phyloP scores from a whole-genome alignment of 2,113 vertebrate genomes.

The Donacobius atricapilla region DNA sequence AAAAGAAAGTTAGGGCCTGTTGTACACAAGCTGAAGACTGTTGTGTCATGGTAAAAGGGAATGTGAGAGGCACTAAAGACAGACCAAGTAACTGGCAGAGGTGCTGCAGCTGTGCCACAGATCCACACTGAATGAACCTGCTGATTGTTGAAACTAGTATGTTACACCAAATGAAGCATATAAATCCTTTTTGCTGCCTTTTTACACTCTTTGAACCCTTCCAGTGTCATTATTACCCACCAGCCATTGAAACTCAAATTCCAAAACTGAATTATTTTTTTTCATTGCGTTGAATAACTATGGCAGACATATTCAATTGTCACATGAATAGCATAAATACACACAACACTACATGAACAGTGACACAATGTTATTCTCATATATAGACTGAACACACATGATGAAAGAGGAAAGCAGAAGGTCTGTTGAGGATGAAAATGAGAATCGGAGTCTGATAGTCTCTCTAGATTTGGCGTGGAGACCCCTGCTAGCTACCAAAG shows the following conservation, averaged over 20 bases:
- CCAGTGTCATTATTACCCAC: neutral
- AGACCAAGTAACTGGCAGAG: neutral
- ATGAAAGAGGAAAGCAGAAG: neutral
- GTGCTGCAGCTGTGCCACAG: neutral
- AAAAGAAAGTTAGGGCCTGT: neutral
- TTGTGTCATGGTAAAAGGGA: neutral
- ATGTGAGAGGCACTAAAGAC: neutral
- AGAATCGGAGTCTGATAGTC: neutral
- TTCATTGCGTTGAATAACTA: neutral
- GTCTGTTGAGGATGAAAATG: neutral
- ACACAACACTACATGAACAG: neutral
- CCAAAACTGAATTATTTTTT: neutral
- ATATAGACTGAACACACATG: neutral
- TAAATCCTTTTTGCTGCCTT: neutral
- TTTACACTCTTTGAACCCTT: neutral
- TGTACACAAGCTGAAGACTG: neutral
- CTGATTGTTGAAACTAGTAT: neutral
- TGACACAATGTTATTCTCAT: neutral
- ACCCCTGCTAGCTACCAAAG: neutral
- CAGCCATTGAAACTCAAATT: neutral
- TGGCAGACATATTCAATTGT: neutral
- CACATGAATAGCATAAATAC: neutral
- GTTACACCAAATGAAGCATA: neutral
- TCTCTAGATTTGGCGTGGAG: neutral
- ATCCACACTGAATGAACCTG: neutral